A percentile compares a stretch with the other conserved stretches of the same genome.
Evolutionary conservation across 1,140 invertebrate species (phyloP).

Genomic region (Lasioglossum baleicum): DNA sequence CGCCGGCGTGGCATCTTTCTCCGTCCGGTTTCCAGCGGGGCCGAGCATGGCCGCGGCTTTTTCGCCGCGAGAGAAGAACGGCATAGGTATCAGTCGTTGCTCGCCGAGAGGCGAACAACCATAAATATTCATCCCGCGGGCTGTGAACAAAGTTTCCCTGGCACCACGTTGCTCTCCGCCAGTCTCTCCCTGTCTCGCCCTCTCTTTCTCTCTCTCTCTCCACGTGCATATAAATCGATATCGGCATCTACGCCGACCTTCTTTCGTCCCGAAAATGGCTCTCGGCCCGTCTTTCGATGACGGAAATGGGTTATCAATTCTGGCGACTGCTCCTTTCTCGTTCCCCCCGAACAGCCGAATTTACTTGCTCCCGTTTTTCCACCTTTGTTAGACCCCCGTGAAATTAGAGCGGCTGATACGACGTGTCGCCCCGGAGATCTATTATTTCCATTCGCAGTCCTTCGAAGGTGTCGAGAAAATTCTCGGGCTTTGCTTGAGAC

Average conservation of each 20-base stretch:
- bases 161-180: neutral
- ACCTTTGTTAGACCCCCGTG: too few relatives aligned
- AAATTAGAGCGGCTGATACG: too few relatives aligned
- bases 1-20: neutral
- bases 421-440: too few relatives aligned
- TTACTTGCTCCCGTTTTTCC: too few relatives aligned
- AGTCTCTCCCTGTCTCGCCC: neutral
- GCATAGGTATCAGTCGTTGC: neutral
- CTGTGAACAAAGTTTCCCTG: neutral
- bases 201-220: neutral
- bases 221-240: conserved; percentile 7
- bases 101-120: conserved; percentile 7
- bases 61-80: neutral
- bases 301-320: conserved; percentile 26
- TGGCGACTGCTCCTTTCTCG: neutral
- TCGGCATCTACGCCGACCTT: neutral
- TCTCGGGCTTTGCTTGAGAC: too few relatives aligned
- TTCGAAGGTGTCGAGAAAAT: too few relatives aligned
- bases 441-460: too few relatives aligned
- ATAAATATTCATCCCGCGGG: conserved; percentile 25
- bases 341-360: neutral
- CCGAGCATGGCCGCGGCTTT: neutral
- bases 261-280: conserved; percentile 2
- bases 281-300: neutral
- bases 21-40: neutral